A percentile compares a stretch with the other conserved stretches of the same genome.
Conservation (phyloP, 2,113 vertebrate species). For the Struthidea cinerea region DNA sequence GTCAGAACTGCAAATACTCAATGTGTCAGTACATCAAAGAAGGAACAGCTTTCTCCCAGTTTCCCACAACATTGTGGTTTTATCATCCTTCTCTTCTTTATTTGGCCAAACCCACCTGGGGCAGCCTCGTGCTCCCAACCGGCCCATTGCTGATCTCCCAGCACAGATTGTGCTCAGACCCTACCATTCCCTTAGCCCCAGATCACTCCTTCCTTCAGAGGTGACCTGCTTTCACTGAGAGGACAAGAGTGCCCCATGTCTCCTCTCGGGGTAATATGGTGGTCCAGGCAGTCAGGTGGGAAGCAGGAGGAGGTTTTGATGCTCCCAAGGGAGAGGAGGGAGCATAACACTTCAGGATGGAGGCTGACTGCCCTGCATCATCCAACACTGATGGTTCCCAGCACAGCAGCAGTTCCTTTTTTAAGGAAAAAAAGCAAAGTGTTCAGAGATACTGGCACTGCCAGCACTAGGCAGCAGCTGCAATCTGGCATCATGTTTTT, state of each 20-base stretch:
- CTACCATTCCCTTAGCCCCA: neutral
- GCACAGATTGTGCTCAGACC: neutral
- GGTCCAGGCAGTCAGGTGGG: too few species aligned
- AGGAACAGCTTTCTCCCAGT: neutral
- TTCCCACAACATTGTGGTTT: neutral
- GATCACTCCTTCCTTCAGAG: neutral
- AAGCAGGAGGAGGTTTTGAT: neutral
- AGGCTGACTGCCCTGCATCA: neutral
- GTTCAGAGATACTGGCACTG: neutral
- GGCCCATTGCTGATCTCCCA: neutral
- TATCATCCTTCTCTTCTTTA: neutral
- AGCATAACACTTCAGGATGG: neutral
- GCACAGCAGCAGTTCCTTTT: neutral
- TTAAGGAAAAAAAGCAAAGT: neutral
- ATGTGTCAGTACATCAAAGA: neutral
- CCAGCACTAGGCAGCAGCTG: neutral
- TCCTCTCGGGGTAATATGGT: rapidly evolving
- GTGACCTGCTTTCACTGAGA: rapidly evolving
- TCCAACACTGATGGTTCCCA: neutral
- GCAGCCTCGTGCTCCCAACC: neutral
- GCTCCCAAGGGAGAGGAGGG: neutral
- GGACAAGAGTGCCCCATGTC: neutral
- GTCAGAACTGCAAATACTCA: neutral
- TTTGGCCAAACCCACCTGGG: rapidly evolving
- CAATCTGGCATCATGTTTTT: neutral